These are phyloP conservation scores for Myotis daubentonii DNA, from an alignment of 2,797 vertebrate genomes.

Conservation along the genomic window DNA sequence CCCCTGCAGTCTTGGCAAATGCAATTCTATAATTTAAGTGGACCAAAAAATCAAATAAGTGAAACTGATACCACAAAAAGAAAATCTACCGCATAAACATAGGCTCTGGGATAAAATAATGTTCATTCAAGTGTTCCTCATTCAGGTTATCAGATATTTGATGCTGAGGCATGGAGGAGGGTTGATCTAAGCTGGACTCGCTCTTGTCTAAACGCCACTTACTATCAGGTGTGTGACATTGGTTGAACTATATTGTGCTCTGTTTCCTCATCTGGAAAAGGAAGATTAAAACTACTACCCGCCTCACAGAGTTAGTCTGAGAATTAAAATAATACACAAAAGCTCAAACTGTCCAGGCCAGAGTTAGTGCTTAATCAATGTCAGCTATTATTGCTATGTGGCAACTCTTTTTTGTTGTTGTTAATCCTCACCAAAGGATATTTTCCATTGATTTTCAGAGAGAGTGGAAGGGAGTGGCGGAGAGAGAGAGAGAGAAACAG, in stretches of 20 bases:
- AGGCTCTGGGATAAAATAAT: background rate
- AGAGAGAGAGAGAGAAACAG: no score
- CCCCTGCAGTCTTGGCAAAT: background rate
- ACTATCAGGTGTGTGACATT: background rate
- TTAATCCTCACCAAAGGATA: no score
- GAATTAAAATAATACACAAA: background rate
- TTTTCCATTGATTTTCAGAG: no score
- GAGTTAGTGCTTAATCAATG: background rate
- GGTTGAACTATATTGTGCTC: background rate
- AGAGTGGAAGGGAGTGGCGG: no score
- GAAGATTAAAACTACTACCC: background rate
- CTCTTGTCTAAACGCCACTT: background rate
- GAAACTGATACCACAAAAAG: background rate
- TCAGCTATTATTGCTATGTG: slow-evolving; percentile 13
- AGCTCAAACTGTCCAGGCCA: background rate
- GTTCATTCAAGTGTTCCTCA: background rate
- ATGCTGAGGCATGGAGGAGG: background rate
- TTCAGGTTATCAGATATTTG: background rate
- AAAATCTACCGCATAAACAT: background rate
- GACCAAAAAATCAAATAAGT: background rate
- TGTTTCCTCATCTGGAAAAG: slow-evolving; percentile 26
- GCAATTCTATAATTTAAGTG: background rate
- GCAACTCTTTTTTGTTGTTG: background rate
- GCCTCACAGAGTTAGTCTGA: background rate
- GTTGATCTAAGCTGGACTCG: background rate